Conservation (phyloP, 2,888 invertebrate species). For the Didymodactylos carnosus region DNA sequence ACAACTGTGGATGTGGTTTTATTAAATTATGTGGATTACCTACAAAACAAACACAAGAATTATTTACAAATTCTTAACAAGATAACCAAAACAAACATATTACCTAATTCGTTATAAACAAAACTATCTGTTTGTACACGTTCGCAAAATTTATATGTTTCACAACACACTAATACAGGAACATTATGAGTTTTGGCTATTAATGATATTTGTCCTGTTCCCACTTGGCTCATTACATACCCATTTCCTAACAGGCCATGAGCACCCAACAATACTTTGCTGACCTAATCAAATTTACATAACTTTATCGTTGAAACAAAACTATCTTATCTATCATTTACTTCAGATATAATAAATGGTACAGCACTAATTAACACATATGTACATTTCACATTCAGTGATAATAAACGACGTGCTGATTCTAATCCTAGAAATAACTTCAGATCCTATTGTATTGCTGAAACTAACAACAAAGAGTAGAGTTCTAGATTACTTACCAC, state of each 20-base stretch:
- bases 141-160: slow-evolving; percentile 87
- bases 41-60: slow-evolving; percentile 30
- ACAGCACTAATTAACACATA: slow-evolving; percentile 61
- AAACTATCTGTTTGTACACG: slow-evolving; percentile 78
- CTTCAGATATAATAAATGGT: slow-evolving; percentile 58
- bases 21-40: slow-evolving; percentile 59
- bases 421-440: neutral
- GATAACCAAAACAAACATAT: no score
- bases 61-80: no score
- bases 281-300: slow-evolving; percentile 39
- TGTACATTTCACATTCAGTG: slow-evolving; percentile 52
- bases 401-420: slow-evolving; percentile 44
- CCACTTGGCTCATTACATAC: slow-evolving; percentile 66
- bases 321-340: no score
- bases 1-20: no score
- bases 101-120: slow-evolving; percentile 63
- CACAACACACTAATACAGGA: slow-evolving; percentile 79
- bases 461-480: no score
- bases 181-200: slow-evolving; percentile 67
- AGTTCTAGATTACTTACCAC: slow-evolving; percentile 24
- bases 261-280: slow-evolving; percentile 68
- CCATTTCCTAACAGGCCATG: slow-evolving; percentile 73
- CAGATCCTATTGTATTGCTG: no score
- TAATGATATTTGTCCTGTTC: slow-evolving; percentile 66
- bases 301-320: neutral